phyloP scores from a whole-genome alignment of 2,888 invertebrate genomes.

The Sclerodermus sp. region DNA sequence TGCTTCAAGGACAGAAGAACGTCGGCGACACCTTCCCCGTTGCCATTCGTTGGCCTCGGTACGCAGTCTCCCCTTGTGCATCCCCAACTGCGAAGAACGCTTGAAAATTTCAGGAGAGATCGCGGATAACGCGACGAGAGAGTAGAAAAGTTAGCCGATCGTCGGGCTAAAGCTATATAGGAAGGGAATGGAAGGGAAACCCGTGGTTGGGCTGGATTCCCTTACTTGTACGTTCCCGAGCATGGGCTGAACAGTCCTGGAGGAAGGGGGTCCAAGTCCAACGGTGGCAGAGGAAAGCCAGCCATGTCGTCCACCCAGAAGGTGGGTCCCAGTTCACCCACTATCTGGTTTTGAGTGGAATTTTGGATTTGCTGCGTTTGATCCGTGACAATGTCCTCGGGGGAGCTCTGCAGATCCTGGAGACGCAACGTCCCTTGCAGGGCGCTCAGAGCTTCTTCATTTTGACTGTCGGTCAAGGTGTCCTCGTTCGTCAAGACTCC shows the following conservation, averaged over 20 bases:
- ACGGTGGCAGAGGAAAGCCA: conserved; percentile 78
- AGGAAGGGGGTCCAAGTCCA: conserved; percentile 85
- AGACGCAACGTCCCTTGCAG: conserved; percentile 47
- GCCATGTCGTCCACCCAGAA: conserved; percentile 82
- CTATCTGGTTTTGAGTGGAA: conserved; percentile 46
- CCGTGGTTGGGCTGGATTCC: background rate
- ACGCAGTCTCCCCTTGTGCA: conserved; percentile 54
- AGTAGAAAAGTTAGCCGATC: too few species aligned
- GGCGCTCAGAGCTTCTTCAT: conserved; percentile 24
- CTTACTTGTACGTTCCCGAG: conserved; percentile 75
- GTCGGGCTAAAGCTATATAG: too few species aligned
- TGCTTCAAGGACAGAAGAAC: conserved; percentile 85
- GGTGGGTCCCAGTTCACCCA: conserved; percentile 57
- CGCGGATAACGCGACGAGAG: too few species aligned
- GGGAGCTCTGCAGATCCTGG: conserved; percentile 50
- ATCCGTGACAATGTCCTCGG: conserved; percentile 44
- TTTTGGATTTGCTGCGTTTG: conserved; percentile 45
- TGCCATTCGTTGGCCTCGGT: conserved; percentile 61
- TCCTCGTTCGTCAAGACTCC: conserved; percentile 48
- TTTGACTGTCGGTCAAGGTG: conserved; percentile 37
- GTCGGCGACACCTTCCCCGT: conserved; percentile 80
- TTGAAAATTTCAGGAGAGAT: conserved; percentile 20
- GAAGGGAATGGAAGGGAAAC: too few species aligned
- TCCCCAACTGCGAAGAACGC: conserved; percentile 47
- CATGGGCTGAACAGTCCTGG: conserved; percentile 87